A percentile compares a stretch with the other conserved stretches of the same genome.
Evolutionary conservation across 2,797 vertebrate genomes (phyloP).

Genomic region (Sebastes variabilis): DNA sequence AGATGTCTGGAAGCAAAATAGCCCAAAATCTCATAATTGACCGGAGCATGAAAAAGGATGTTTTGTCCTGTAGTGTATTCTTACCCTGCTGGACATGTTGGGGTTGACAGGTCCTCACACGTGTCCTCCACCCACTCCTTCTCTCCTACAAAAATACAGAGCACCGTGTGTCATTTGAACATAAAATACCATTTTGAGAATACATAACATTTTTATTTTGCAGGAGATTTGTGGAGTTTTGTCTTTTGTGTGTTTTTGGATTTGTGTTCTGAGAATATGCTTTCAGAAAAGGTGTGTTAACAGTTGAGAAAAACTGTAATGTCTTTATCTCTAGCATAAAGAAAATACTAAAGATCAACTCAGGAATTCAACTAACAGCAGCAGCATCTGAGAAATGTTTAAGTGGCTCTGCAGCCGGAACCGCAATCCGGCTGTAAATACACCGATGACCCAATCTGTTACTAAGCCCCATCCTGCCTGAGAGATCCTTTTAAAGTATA

Average conservation of each 20-base stretch:
- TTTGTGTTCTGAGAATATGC: neutral
- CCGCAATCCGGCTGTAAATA: neutral
- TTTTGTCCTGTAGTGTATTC: neutral
- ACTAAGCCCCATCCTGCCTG: neutral
- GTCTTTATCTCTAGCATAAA: neutral
- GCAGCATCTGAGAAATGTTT: neutral
- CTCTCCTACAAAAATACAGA: constrained; percentile 56
- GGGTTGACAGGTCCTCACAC: constrained; percentile 66
- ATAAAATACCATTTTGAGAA: too few relatives aligned
- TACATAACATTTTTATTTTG: too few relatives aligned
- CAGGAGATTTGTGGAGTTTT: too few relatives aligned
- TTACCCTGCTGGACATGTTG: constrained; percentile 75
- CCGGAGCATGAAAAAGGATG: neutral
- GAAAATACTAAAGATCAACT: neutral
- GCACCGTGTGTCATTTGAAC: too few relatives aligned
- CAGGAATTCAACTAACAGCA: neutral
- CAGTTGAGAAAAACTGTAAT: too few relatives aligned
- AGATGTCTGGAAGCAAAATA: neutral
- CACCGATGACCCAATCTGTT: neutral
- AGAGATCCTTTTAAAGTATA: too few relatives aligned
- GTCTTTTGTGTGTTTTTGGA: too few relatives aligned
- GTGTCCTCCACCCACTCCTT: constrained; percentile 75
- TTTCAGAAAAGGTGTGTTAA: too few relatives aligned
- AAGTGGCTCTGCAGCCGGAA: neutral
- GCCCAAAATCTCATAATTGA: too few relatives aligned